Evolutionary conservation across 2,888 invertebrate genomes (phyloP).

Genomic region (Ennomos quercinarius): DNA sequence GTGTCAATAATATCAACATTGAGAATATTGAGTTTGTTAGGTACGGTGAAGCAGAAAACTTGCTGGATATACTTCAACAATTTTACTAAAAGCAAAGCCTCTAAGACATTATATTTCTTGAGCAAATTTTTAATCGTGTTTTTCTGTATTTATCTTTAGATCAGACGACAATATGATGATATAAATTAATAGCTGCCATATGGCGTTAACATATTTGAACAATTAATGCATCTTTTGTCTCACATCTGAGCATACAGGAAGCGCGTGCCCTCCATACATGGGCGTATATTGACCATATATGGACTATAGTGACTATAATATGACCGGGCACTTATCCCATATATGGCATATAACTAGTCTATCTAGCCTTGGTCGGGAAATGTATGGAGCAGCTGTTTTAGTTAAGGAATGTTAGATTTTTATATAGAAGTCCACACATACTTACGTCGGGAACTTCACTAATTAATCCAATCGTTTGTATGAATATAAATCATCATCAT

Average conservation of each 20-base stretch:
- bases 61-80: no score
- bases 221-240: constrained; percentile 24
- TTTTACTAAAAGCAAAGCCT: no score
- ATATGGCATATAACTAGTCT: constrained; percentile 35
- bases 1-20: not conserved
- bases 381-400: constrained; percentile 11
- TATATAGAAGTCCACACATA: not conserved
- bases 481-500: no score
- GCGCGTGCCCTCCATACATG: constrained; percentile 37
- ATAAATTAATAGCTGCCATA: constrained; percentile 10
- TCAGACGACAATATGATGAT: no score
- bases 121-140: no score
- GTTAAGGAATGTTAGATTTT: constrained; percentile 22
- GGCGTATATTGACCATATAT: constrained; percentile 15
- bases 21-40: no score
- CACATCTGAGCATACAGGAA: constrained; percentile 34
- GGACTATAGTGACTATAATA: not conserved
- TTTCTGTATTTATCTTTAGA: not conserved
- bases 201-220: constrained; percentile 24
- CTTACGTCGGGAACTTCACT: constrained; percentile 13
- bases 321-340: constrained; percentile 20
- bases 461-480: constrained; percentile 4
- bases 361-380: constrained; percentile 25
- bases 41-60: no score
- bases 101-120: no score